Base-by-base conservation (phyloP, 2,113 vertebrate species). In the Ptyas mucosa region DNA sequence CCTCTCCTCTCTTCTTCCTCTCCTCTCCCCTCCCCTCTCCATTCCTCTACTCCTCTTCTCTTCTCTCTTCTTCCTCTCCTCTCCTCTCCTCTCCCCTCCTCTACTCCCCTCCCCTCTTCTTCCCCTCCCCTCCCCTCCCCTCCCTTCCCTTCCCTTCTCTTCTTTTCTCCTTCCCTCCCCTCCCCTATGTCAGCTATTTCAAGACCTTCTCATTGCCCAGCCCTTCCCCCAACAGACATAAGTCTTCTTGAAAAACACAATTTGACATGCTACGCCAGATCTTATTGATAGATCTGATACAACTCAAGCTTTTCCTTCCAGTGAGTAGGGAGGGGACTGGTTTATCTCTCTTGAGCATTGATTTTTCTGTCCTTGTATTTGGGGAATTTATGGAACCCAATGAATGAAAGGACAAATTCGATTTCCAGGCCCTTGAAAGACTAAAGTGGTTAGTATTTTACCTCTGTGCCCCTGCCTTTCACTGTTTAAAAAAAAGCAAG, bases 341-440 rank as follows among this genome's bases (percentile, higher is more conserved):
- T 95, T 94, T 85, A 94, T 96, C 92, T 95, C 94, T 94, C 64
- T 92, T 95, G 88, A 26, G 26, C 94, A 97, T 96, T 95, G 97
- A 97, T 96, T 96, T 96, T 96, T 95, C 94, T 95, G 87, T 94
- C 94, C 93, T 95, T 61, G 57, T 95, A 88, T 86, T 92, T 92
- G 94, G 92, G 92, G 96, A 94, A 97, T 97, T 96, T 97, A 95
- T 96, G 94, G 64, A 75, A 92, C 85, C 89, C 23, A 92, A 91
- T 94, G 89, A 87, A 93, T 94, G 88, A 93, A 93, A 95, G 93
- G 91, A 85, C 88, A 92, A 94, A 95, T 91, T 92, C 91, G 93
- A 91, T 95, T 95, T 93, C 93, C 57, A 95, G 90, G 85, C 87
- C 57, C 87, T 93, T 95, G 95, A 94, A 97, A 95, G 90, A 95